Evolutionary conservation across 2,797 vertebrate species (phyloP).

Genomic region (Hapalemur alaotrensis): DNA sequence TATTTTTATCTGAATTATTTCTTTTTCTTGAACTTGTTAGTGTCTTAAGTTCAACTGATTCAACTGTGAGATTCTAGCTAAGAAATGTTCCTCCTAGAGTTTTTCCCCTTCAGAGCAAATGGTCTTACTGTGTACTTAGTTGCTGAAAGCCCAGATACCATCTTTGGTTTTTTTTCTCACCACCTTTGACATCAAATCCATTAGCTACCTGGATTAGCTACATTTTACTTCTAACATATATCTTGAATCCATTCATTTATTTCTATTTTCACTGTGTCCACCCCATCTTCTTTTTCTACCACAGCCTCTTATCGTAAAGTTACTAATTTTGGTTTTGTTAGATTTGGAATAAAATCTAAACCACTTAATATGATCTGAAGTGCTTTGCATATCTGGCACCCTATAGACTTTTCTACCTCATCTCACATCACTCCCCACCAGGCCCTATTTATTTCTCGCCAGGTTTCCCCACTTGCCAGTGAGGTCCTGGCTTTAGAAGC

Average conservation of each 20-base stretch:
- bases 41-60: neutral
- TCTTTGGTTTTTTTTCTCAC: neutral
- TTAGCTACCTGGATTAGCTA: neutral
- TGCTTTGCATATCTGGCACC: neutral
- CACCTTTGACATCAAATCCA: neutral
- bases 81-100: neutral
- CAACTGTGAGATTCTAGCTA: neutral
- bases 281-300: neutral
- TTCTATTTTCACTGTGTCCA: neutral
- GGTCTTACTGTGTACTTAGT: neutral
- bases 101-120: neutral
- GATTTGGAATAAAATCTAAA: neutral
- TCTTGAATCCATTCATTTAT: neutral
- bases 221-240: neutral
- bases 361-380: neutral
- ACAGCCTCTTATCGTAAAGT: neutral
- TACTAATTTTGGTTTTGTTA: neutral
- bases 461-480: neutral
- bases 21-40: neutral
- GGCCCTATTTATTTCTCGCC: neutral
- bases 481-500: neutral
- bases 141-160: neutral
- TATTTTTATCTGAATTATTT: neutral
- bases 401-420: neutral
- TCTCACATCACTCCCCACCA: neutral